phyloP scores from a whole-genome alignment of 2,888 invertebrate genomes.

The Epinotia demarniana region DNA sequence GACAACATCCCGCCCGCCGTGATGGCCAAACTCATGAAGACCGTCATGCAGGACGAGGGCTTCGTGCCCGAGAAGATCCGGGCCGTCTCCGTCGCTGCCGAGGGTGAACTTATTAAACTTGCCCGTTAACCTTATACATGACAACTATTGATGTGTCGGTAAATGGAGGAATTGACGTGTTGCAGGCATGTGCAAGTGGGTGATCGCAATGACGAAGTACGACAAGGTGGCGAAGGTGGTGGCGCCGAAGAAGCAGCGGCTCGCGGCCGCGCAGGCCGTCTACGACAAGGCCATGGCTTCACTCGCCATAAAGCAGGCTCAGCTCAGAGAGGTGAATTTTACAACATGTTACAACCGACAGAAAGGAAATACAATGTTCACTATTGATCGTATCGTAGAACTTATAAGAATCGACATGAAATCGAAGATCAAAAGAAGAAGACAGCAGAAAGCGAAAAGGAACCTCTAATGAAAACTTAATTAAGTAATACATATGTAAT shows the following conservation, averaged over 20 bases:
- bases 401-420: not conserved
- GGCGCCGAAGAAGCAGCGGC: constrained; percentile 96
- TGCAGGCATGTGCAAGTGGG: constrained; percentile 94
- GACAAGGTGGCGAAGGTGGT: constrained; percentile 96
- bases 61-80: constrained; percentile 97
- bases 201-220: constrained; percentile 97
- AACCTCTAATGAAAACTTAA: too few species aligned
- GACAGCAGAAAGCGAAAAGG: too few species aligned
- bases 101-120: constrained; percentile 81
- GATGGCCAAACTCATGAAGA: constrained; percentile 93
- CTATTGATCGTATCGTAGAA: constrained; percentile 12
- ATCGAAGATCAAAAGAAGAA: too few species aligned
- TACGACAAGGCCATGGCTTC: constrained; percentile 90
- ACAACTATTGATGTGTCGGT: not conserved
- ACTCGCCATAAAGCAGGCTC: constrained; percentile 90
- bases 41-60: constrained; percentile 92
- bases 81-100: constrained; percentile 94
- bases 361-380: not conserved
- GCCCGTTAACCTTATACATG: not conserved
- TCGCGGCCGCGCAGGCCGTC: constrained; percentile 93
- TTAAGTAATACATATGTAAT: too few species aligned
- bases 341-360: not conserved
- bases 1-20: constrained; percentile 94
- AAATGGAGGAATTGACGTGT: not conserved
- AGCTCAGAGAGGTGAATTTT: constrained; percentile 86